Percentiles rank a stretch among this genome's conserved stretches.
Conservation (phyloP, 2,888 invertebrate species). For the Oeneis ivallda region DNA sequence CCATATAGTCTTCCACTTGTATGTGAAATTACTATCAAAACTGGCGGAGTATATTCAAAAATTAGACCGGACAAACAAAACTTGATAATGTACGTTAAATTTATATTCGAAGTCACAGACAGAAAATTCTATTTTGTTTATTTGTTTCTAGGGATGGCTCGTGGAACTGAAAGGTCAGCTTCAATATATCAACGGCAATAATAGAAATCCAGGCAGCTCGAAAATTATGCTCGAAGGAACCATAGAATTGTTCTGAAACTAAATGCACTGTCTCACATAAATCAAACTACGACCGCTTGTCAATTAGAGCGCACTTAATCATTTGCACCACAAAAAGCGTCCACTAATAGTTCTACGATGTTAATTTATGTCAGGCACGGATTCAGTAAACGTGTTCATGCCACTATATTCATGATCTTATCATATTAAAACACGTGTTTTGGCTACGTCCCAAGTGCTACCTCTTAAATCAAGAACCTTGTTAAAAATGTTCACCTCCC, state of each 20-base stretch:
- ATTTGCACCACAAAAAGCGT: slow-evolving; percentile 40
- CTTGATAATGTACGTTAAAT: too few species aligned
- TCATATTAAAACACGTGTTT: slow-evolving; percentile 57
- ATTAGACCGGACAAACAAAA: too few species aligned
- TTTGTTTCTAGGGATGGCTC: background rate
- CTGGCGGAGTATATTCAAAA: too few species aligned
- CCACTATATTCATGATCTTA: slow-evolving; percentile 59
- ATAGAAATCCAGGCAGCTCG: slow-evolving; percentile 19
- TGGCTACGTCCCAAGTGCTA: slow-evolving; percentile 71
- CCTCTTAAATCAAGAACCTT: slow-evolving; percentile 44
- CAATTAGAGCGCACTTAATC: slow-evolving; percentile 41
- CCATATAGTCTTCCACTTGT: too few species aligned
- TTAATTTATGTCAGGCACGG: slow-evolving; percentile 55
- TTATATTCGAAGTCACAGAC: too few species aligned
- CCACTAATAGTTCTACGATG: slow-evolving; percentile 58
- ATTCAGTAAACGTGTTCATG: slow-evolving; percentile 60
- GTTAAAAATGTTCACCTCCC: slow-evolving; percentile 22
- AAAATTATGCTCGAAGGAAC: slow-evolving; percentile 23
- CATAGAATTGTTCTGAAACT: slow-evolving; percentile 24
- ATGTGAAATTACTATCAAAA: too few species aligned
- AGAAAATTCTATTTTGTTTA: too few species aligned
- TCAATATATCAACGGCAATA: slow-evolving; percentile 11
- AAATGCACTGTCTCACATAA: slow-evolving; percentile 33
- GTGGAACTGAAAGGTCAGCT: background rate
- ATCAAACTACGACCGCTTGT: slow-evolving; percentile 32